phyloP scores from a whole-genome alignment of 2,797 vertebrate species.

The Myiothlypis coronata region DNA sequence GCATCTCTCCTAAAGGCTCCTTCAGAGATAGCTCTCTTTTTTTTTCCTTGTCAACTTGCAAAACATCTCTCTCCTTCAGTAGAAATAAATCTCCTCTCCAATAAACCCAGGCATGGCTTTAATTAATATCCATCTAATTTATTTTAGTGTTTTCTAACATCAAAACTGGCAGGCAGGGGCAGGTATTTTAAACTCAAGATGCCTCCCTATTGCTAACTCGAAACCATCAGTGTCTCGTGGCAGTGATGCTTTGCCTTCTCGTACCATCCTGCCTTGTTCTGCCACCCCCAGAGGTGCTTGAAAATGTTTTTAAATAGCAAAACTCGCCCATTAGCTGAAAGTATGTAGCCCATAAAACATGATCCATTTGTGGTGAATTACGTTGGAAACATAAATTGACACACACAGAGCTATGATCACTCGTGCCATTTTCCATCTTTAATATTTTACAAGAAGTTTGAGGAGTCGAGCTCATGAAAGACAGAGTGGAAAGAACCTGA shows the following conservation, averaged over 20 bases:
- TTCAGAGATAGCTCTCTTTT: neutral
- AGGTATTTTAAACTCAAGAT: neutral
- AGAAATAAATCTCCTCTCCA: neutral
- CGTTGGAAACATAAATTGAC: constrained; percentile 53
- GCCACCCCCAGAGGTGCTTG: constrained; percentile 35
- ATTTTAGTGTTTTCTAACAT: neutral
- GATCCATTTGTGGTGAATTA: constrained; percentile 65
- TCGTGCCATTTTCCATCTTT: constrained; percentile 52
- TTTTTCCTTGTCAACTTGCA: neutral
- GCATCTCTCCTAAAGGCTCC: neutral
- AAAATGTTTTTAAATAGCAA: constrained; percentile 48
- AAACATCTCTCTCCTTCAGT: neutral
- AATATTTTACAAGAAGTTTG: constrained; percentile 67
- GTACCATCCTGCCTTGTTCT: constrained; percentile 4
- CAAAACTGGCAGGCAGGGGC: neutral
- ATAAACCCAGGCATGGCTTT: neutral
- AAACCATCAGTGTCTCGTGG: neutral
- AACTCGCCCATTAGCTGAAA: constrained; percentile 56
- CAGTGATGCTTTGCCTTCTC: neutral
- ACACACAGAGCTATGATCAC: constrained; percentile 16
- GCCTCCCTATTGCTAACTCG: neutral
- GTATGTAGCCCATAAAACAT: constrained; percentile 50
- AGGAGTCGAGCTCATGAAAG: constrained; percentile 44
- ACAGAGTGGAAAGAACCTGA: constrained; percentile 30
- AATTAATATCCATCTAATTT: constrained; percentile 1